phyloP scores from a whole-genome alignment of 2,797 vertebrate species.

The Podargus strigoides region DNA sequence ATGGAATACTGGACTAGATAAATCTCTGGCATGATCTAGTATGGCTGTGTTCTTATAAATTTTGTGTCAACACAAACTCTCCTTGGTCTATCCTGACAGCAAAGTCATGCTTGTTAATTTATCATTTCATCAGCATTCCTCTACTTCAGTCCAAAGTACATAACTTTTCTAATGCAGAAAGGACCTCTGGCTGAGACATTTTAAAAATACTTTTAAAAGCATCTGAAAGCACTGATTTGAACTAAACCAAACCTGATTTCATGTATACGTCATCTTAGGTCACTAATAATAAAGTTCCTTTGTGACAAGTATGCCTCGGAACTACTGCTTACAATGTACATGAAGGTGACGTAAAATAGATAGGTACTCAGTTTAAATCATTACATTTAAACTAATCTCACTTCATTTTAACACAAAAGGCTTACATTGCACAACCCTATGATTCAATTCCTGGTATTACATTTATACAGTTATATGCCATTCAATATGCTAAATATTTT shows the following conservation, averaged over 20 bases:
- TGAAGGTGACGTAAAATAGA: neutral
- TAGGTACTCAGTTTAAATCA: neutral
- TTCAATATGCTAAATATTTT: slow-evolving; percentile 12
- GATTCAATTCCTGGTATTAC: neutral
- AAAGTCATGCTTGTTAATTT: neutral
- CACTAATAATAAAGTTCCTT: neutral
- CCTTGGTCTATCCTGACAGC: neutral
- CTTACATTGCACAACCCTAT: neutral
- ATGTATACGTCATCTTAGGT: neutral
- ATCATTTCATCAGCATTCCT: neutral
- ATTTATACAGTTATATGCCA: neutral
- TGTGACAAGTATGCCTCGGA: neutral
- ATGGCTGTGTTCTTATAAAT: neutral
- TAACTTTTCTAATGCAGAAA: neutral
- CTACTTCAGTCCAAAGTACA: neutral
- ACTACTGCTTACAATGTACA: neutral
- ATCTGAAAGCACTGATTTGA: neutral
- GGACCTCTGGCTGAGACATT: neutral
- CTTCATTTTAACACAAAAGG: neutral
- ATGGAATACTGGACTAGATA: neutral
- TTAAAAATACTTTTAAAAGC: neutral
- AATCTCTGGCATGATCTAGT: neutral
- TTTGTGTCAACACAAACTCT: neutral
- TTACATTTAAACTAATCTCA: neutral
- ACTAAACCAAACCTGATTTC: neutral